Conservation (phyloP, 2,113 vertebrate genomes). For the Channa argus region DNA sequence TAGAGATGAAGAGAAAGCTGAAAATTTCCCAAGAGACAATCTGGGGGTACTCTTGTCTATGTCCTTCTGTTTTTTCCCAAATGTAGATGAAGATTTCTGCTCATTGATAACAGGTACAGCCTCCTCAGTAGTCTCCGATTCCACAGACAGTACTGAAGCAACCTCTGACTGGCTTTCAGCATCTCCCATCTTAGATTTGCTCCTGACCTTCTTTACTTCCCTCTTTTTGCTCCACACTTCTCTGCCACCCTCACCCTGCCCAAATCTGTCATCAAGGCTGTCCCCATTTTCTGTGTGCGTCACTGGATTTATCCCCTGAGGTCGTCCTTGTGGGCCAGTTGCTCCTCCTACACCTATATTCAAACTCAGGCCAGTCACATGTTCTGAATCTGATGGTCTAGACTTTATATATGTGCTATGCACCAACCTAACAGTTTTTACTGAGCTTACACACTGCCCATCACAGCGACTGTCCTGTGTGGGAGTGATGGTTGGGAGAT, state of each 20-base stretch:
- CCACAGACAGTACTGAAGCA: slow-evolving; percentile 14
- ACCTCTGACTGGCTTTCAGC: slow-evolving; percentile 13
- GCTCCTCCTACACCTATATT: slow-evolving; percentile 57
- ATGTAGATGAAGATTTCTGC: slow-evolving; percentile 22
- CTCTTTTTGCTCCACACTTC: slow-evolving; percentile 38
- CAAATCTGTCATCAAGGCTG: slow-evolving; percentile 53
- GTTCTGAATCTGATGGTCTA: slow-evolving; percentile 21
- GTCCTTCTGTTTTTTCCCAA: slow-evolving; percentile 26
- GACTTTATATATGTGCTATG: slow-evolving; percentile 14
- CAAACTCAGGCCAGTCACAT: slow-evolving; percentile 20
- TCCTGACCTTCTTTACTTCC: slow-evolving; percentile 24
- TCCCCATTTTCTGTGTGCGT: slow-evolving; percentile 56
- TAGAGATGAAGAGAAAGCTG: slow-evolving; percentile 4
- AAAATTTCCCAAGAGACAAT: slow-evolving; percentile 7
- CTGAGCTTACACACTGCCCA: slow-evolving; percentile 31
- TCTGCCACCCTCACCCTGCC: slow-evolving; percentile 36
- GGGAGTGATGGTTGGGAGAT: slow-evolving; percentile 11
- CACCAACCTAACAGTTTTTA: slow-evolving; percentile 6
- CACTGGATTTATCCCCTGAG: slow-evolving; percentile 45
- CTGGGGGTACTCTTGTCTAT: neutral
- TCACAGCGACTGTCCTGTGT: slow-evolving; percentile 42
- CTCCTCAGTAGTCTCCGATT: neutral
- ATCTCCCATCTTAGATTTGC: slow-evolving; percentile 42
- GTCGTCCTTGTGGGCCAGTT: slow-evolving; percentile 46
- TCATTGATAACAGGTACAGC: neutral